These are phyloP conservation scores for Lethocerus indicus DNA, from an alignment of 1,140 invertebrate species.

Conservation along the genomic window DNA sequence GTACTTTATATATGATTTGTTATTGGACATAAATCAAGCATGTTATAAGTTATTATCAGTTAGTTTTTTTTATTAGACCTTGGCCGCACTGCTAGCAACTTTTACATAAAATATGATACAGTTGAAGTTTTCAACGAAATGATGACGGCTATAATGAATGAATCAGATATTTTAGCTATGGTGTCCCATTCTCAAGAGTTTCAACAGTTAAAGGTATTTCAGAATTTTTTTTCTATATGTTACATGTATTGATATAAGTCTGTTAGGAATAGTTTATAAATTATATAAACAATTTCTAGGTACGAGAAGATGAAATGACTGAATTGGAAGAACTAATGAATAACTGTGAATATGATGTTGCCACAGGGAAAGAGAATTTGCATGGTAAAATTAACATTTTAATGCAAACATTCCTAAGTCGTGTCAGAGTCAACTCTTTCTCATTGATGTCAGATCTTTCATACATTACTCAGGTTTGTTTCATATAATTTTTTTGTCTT, in stretches of 20 bases:
- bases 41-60: background rate
- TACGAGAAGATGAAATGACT: conserved; percentile 84
- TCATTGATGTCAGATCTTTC: conserved; percentile 85
- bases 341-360: conserved; percentile 56
- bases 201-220: conserved; percentile 75
- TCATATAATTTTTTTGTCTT: background rate
- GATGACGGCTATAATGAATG: conserved; percentile 62
- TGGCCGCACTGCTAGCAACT: conserved; percentile 91
- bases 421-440: conserved; percentile 61
- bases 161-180: conserved; percentile 72
- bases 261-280: background rate
- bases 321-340: conserved; percentile 66
- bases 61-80: conserved; percentile 41
- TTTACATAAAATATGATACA: conserved; percentile 95
- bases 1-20: background rate
- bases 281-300: conserved; percentile 29
- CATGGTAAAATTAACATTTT: conserved; percentile 96
- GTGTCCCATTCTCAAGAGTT: conserved; percentile 89
- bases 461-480: conserved; percentile 72
- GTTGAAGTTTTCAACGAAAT: conserved; percentile 80
- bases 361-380: conserved; percentile 72
- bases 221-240: conserved; percentile 7
- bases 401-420: conserved; percentile 79
- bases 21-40: no score
- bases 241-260: background rate